These are phyloP conservation scores for Callitettix versicolor DNA, from an alignment of 1,140 invertebrate genomes.

Conservation along the genomic window DNA sequence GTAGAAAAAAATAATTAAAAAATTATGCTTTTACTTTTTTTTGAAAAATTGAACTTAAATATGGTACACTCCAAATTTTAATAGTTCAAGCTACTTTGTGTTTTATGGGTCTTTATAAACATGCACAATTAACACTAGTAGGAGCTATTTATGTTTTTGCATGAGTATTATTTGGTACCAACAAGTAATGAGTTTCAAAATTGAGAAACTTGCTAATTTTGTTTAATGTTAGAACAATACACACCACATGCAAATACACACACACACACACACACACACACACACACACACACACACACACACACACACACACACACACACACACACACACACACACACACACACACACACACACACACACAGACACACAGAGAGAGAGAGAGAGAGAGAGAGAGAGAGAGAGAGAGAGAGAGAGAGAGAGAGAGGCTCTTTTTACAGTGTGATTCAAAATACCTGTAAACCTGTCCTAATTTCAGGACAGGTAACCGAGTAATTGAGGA, in stretches of 20 bases:
- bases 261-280: background rate
- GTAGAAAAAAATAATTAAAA: too few species aligned
- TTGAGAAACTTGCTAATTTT: background rate
- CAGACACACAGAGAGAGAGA: background rate
- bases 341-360: background rate
- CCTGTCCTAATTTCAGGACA: too few species aligned
- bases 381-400: background rate
- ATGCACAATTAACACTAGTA: too few species aligned
- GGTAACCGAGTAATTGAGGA: too few species aligned
- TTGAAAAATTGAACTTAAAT: too few species aligned
- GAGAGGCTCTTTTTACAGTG: background rate
- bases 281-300: background rate
- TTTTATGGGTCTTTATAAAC: too few species aligned
- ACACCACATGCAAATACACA: background rate
- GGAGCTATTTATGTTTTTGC: too few species aligned
- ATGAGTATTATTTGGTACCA: too few species aligned
- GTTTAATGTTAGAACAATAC: background rate
- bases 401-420: background rate
- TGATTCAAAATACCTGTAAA: too few species aligned
- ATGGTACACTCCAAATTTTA: too few species aligned
- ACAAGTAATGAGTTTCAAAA: background rate
- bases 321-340: background rate
- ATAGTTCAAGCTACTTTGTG: too few species aligned
- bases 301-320: background rate
- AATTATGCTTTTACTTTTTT: too few species aligned